phyloP scores from a whole-genome alignment of 2,888 invertebrate species.

The Noctua pronuba region DNA sequence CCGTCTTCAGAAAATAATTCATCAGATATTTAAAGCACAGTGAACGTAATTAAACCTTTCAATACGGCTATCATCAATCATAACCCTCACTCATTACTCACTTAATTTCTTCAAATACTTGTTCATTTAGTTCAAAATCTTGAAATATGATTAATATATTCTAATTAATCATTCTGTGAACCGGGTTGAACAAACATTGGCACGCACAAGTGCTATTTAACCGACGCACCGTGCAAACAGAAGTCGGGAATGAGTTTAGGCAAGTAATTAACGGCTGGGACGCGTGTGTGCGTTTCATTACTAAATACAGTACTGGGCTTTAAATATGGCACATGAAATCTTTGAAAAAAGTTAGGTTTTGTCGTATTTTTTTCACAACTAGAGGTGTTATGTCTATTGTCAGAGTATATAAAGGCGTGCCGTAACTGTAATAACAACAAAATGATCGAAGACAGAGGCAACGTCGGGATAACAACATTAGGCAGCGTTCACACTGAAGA shows the following conservation, averaged over 20 bases:
- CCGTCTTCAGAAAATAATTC: neutral
- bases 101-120: constrained; percentile 39
- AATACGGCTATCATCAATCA: constrained; percentile 16
- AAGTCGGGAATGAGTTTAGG: constrained; percentile 69
- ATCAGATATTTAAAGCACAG: constrained; percentile 6
- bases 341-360: neutral
- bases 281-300: constrained; percentile 64
- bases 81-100: constrained; percentile 13
- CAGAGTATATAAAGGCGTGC: neutral
- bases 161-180: constrained; percentile 55
- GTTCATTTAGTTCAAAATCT: constrained; percentile 32
- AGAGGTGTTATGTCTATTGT: neutral
- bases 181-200: constrained; percentile 55
- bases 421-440: neutral
- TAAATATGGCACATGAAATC: neutral
- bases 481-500: neutral
- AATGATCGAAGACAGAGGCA: neutral
- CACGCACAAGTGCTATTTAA: constrained; percentile 59
- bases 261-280: constrained; percentile 67
- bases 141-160: constrained; percentile 53
- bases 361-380: neutral
- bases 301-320: constrained; percentile 25
- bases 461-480: neutral
- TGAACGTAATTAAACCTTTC: neutral
- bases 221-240: constrained; percentile 57